Percentiles rank a stretch among this genome's conserved stretches.
Evolutionary conservation across 2,888 invertebrate genomes (phyloP).

Genomic region (Nesidiocoris tenuis): DNA sequence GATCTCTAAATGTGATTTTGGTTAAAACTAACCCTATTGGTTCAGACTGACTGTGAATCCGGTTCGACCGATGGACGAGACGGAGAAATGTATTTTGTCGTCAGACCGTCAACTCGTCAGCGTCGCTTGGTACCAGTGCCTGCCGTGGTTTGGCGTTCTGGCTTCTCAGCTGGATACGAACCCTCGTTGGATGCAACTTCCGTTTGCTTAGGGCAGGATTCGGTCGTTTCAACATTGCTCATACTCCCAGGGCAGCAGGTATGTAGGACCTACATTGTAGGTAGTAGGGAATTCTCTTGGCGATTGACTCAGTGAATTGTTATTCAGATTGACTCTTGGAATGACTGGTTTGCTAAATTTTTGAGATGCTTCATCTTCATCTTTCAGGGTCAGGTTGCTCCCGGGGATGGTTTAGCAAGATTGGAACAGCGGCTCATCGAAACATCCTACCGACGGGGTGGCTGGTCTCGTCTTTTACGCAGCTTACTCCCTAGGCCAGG

Average conservation of each 20-base stretch:
- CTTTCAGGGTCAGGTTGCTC: conserved; percentile 56
- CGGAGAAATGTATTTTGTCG: conserved; percentile 84
- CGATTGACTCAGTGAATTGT: conserved; percentile 53
- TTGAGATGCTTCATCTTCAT: neutral
- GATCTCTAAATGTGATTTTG: too few species aligned
- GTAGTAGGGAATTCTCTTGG: conserved; percentile 58
- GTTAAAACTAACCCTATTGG: conserved; percentile 50
- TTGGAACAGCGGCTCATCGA: conserved; percentile 70
- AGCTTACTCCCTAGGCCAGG: conserved; percentile 73
- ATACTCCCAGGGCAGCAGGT: conserved; percentile 80
- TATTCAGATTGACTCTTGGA: too few species aligned
- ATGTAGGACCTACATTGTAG: too few species aligned
- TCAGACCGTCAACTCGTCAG: conserved; percentile 75
- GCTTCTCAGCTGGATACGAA: conserved; percentile 82
- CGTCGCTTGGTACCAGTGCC: conserved; percentile 79
- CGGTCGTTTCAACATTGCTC: conserved; percentile 74
- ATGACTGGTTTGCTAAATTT: too few species aligned
- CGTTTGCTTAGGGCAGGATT: conserved; percentile 70
- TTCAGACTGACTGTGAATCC: conserved; percentile 74
- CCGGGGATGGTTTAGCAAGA: conserved; percentile 73
- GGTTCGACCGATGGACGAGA: conserved; percentile 75
- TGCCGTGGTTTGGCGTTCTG: conserved; percentile 73
- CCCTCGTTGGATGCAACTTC: conserved; percentile 80
- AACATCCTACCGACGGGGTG: conserved; percentile 65
- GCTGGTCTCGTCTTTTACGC: conserved; percentile 73